These are phyloP conservation scores for Pachyseris speciosa DNA, from an alignment of 64 coral and sea anemone species.

Conservation along the genomic window DNA sequence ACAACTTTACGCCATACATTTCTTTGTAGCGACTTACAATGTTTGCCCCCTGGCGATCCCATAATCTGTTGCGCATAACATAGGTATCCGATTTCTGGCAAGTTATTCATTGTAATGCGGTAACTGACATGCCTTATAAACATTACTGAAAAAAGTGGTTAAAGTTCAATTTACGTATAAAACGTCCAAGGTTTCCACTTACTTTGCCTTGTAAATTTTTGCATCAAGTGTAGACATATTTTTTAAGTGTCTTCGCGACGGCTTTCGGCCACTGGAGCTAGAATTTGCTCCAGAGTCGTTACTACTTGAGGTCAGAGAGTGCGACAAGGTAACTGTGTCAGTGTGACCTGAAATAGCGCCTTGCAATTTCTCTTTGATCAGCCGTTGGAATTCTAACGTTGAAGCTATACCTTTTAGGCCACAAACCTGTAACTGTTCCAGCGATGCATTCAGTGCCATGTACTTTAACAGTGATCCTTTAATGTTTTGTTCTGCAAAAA, in stretches of 20 bases:
- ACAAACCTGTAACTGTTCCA: not conserved
- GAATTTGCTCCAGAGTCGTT: not conserved
- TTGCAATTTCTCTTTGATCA: slow-evolving; percentile 9
- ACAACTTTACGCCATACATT: too few relatives aligned
- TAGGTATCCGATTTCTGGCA: too few relatives aligned
- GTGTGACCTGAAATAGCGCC: not conserved
- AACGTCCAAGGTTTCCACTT: not conserved
- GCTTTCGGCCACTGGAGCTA: not conserved
- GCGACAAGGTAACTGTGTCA: slow-evolving; percentile 19
- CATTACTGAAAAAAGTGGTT: not conserved
- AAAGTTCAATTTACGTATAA: not conserved
- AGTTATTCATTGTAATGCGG: not conserved
- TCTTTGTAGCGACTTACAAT: too few relatives aligned
- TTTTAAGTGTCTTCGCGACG: not conserved
- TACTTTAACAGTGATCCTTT: slow-evolving; percentile 4
- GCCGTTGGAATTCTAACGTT: not conserved
- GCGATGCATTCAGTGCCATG: not conserved
- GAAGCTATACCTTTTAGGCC: not conserved
- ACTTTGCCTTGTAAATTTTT: not conserved
- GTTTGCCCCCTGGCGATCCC: too few relatives aligned
- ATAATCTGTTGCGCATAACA: too few relatives aligned
- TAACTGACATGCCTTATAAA: slow-evolving; percentile 1
- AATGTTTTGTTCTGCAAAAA: slow-evolving; percentile 24
- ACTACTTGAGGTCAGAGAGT: not conserved
- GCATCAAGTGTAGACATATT: not conserved